Percentiles rank a stretch among this genome's conserved stretches.
These are phyloP conservation scores for Dynastes grantii DNA, from an alignment of 2,888 invertebrate species.

Conservation along the genomic window DNA sequence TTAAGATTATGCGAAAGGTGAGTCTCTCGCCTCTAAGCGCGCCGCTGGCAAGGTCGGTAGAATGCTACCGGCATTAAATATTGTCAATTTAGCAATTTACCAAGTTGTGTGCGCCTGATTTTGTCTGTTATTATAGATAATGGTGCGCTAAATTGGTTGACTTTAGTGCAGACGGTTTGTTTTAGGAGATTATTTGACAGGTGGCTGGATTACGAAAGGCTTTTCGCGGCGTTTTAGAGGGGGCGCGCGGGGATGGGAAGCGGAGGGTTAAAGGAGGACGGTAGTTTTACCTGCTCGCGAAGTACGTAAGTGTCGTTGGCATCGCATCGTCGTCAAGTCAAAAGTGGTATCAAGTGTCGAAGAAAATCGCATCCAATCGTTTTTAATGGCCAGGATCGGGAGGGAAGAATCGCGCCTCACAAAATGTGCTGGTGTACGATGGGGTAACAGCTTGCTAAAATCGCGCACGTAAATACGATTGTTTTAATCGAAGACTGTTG, in stretches of 20 bases:
- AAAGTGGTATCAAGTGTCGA: conserved; percentile 7
- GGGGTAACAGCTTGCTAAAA: conserved; percentile 19
- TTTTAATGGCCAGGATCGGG: conserved; percentile 16
- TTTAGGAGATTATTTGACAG: conserved; percentile 68
- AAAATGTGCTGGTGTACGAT: not conserved
- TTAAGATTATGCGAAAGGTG: conserved; percentile 69
- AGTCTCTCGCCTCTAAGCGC: conserved; percentile 54
- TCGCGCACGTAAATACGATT: not conserved
- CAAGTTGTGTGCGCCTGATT: conserved; percentile 68
- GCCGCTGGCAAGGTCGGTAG: conserved; percentile 49
- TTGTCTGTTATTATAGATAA: conserved; percentile 70
- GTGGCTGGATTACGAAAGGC: conserved; percentile 62
- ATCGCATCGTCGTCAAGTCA: not conserved
- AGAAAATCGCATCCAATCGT: conserved; percentile 37
- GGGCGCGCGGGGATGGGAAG: not conserved
- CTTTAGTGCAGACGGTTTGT: conserved; percentile 68
- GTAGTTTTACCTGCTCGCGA: conserved; percentile 32
- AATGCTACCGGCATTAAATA: conserved; percentile 65
- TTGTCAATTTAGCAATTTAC: conserved; percentile 71
- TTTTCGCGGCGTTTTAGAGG: conserved; percentile 26
- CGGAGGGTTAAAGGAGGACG: not conserved
- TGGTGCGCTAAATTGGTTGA: conserved; percentile 69
- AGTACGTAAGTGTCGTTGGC: conserved; percentile 7
- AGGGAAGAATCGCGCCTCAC: not conserved
- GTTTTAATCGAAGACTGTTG: conserved; percentile 12